Evolutionary conservation across 2,113 vertebrate species (phyloP), one percentile per base, ranked within the genome.

Genomic region (Cairina moschata): DNA sequence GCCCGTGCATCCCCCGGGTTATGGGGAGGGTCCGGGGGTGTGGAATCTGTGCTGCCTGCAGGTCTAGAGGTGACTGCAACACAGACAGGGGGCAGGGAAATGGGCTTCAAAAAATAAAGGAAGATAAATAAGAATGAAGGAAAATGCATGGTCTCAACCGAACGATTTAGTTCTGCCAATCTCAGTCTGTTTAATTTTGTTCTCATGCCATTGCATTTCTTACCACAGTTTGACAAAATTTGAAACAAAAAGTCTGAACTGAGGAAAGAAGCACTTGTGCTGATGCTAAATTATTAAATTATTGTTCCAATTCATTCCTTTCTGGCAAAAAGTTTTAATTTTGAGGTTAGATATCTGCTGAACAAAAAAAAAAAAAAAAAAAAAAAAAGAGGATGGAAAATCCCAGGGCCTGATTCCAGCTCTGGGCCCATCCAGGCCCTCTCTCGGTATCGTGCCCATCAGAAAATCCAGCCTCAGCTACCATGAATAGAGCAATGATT

Each of bases 141-240:
- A 26, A 82, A 85, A 82, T 54, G 22, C 34, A 17, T 0, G 1
- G 10, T n/a, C 52, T 68, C 42, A 86, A 50, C 60, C 67, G 60
- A 89, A 23, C 40, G 11, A 4, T 52, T 65, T 60, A 22, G 52
- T 59, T 75, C 58, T 89, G 67, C 82, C 82, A 85, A 6, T 25
- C 62, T 85, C 83, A 59, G 73, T 17, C 74, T 89, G 58, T 25
- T 88, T 80, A 29, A 84, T 95, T 93, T 84, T 8, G 29, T 54
- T 89, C 81, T 78, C 8, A 4, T 95, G 73, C 54, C 73, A 65
- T 68, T 66, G 42, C 46, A 78, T 84, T 92, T 74, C 88, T 82
- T 65, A 55, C 79, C 21, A 50, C 46, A 69, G 65, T 52, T 72
- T 38, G 5, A 75, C 48, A 84, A 42, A 48, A 83, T 25, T 3